Percentiles rank a stretch among this genome's conserved stretches.
phyloP scores from a whole-genome alignment of 2,888 invertebrate genomes.

The Athrips mouffetella region DNA sequence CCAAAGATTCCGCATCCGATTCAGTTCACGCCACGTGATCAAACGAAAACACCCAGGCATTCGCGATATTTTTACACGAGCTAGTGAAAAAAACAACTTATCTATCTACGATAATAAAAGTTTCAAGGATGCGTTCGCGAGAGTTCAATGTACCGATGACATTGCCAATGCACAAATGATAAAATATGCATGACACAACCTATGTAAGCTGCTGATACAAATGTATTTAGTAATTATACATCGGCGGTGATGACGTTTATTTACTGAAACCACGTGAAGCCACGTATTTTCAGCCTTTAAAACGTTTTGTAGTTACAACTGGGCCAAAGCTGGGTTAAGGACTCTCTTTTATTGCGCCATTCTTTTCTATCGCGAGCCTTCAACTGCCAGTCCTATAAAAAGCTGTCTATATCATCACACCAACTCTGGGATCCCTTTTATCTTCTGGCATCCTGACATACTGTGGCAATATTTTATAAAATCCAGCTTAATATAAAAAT shows the following conservation, averaged over 20 bases:
- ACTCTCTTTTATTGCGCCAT: no score
- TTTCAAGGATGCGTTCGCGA: conserved; percentile 57
- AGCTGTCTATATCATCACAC: no score
- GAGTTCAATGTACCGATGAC: conserved; percentile 67
- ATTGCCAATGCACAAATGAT: conserved; percentile 55
- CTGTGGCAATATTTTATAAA: no score
- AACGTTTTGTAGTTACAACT: no score
- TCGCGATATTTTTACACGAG: conserved; percentile 18
- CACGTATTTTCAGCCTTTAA: no score
- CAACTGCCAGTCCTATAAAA: no score
- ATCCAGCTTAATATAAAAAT: no score
- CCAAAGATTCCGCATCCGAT: neutral
- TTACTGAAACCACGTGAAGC: no score
- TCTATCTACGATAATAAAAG: conserved; percentile 55
- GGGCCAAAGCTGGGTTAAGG: no score
- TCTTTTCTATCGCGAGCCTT: no score
- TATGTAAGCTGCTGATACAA: conserved; percentile 31
- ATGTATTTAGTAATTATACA: conserved; percentile 12
- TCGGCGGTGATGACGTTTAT: neutral
- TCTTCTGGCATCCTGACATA: no score
- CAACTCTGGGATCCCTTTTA: no score
- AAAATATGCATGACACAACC: conserved; percentile 50
- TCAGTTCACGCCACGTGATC: neutral
- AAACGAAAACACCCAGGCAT: conserved; percentile 21
- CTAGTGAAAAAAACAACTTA: conserved; percentile 44